Evolutionary conservation across 2,888 invertebrate species (phyloP), one percentile per base, ranked within the genome.

Genomic region (Elgonia sp.): DNA sequence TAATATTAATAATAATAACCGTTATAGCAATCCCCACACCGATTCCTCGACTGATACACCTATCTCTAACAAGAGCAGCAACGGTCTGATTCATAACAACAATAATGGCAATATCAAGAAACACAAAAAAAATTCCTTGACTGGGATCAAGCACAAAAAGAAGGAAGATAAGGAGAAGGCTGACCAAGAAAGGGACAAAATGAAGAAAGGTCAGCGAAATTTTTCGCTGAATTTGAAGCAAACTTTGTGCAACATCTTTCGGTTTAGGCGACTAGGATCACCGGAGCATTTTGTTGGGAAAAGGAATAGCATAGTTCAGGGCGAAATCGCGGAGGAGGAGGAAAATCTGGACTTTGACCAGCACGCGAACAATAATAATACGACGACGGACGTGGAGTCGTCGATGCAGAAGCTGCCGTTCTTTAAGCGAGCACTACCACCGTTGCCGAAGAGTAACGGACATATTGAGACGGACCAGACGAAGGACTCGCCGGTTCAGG

Each of bases 181-280:
- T 14, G 95, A 95, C 9, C 94, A 93, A 8, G 95, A 95, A 86
- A 94, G 94, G 53, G 94, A 94, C 82, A 96, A 96, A 89, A 93
- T 95, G 88, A 97, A 97, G 93, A 97, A 97, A 94, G 96, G 97
- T 16, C 94, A 94, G 67, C 93, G 94, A 90, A 96, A 97, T 91
- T 96, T 97, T 93, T 97, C 97, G 6, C 94, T 97, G 83, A 97
- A 97, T 94, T 95, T 98, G 86, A 98, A 98, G 94, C 97, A 98
- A 93, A 97, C 97, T 69, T 96, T 98, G 93, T 98, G 98, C 94
- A 98, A 97, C 95, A 96, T 98, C 94, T 98, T 98, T 94, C 96
- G 97, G 91, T 97, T 97, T 93, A 95, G 96, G 84, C 95, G 96
- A 89, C 94, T 95, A 67, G 94, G 95, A 14, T 95, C 96, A 9